Base-by-base conservation (phyloP, 2,888 invertebrate species). In the Seira musarum region DNA sequence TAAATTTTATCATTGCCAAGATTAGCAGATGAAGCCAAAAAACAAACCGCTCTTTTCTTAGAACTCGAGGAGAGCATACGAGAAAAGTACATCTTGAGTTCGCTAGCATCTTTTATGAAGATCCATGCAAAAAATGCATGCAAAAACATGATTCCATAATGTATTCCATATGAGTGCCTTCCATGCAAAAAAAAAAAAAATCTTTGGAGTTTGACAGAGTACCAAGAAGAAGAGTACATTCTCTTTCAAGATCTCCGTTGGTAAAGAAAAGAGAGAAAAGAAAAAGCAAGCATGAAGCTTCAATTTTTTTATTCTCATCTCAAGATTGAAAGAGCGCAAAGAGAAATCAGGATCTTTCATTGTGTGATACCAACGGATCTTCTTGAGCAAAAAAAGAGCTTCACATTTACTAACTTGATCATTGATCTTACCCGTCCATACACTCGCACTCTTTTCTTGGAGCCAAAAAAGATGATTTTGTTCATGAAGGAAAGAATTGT, bases 1-100 rank as follows among this genome's bases (percentile, higher is more conserved):
- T 40, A 40, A 40, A 70, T n/a, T 35, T 73, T 68, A 79, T 73
- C 79, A 78, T 78, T 71, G 77, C 25, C 24, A 77, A 71, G 77
- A 77, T 77, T 71, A 19, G 17, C 5, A 24, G 61, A 70, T 61
- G 67, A 67, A 49, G 79, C 79, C 53, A 72, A 68, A 68, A 63
- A 79, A 77, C 21, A 35, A 22, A 53, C 79, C 79, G 79, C 79
- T 79, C 79, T 73, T 78, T 78, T 72, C 79, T 72, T 53, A 17
- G 6, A 30, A 25, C 2, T 15, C 35, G 21, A 67, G 21, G 46
- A 67, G 49, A 67, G 63, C 64, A 64, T 25, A 72, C 24, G 13
- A 0, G 17, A 13, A 49, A 46, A 15, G 64, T n/a, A n/a, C n/a
- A 64, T 64, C 49, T 64, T n/a, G n/a, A n/a, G n/a, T n/a, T n/a